Evolutionary conservation across 2,797 vertebrate genomes (phyloP).

Genomic region (Darevskia nairensis): DNA sequence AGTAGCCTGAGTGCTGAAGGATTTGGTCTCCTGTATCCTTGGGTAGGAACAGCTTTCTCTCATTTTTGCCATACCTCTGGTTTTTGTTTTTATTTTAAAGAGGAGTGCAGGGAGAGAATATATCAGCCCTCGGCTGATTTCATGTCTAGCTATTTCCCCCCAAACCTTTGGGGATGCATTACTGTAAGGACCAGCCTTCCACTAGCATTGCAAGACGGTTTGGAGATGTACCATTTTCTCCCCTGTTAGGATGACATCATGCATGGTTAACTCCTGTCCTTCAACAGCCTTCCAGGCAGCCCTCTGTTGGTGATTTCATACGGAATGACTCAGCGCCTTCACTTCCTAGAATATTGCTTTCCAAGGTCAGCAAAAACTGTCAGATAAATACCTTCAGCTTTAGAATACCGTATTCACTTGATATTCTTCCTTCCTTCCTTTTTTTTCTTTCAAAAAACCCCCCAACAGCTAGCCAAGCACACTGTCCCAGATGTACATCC

Average conservation of each 20-base stretch:
- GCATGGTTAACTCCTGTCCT: fast-evolving
- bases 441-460: no score
- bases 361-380: background rate
- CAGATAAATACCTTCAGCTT: background rate
- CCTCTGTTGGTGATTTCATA: background rate
- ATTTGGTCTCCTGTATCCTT: constrained; percentile 50
- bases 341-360: background rate
- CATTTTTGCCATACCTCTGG: constrained; percentile 45
- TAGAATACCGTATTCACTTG: no score
- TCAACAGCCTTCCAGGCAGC: fast-evolving
- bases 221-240: background rate
- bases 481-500: no score
- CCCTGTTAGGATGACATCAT: fast-evolving
- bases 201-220: background rate
- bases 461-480: no score
- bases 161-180: background rate
- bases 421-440: no score
- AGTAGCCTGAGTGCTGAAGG: constrained; percentile 51
- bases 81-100: background rate
- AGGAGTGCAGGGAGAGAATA: constrained; percentile 3
- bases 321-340: background rate
- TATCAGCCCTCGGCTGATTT: constrained; percentile 47
- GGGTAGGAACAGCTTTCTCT: constrained; percentile 29
- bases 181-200: background rate
- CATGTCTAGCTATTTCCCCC: background rate